These are phyloP conservation scores for Amblyjoppa fuscipennis DNA, from an alignment of 2,888 invertebrate genomes.

Conservation along the genomic window DNA sequence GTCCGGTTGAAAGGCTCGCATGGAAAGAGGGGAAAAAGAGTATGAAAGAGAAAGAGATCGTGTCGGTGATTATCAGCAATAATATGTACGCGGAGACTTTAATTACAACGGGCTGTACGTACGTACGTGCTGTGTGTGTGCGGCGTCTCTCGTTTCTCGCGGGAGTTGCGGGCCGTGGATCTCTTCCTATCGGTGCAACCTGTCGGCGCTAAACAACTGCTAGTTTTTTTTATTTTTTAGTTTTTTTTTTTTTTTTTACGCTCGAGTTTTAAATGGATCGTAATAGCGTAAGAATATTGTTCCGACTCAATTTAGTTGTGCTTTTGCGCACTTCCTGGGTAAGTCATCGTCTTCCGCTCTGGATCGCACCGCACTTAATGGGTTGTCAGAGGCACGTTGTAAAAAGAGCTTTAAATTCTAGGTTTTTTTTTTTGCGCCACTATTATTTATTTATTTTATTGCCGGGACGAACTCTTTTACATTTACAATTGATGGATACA, in stretches of 20 bases:
- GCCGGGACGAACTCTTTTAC: too few species aligned
- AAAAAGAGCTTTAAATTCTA: too few species aligned
- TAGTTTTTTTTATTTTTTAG: not conserved
- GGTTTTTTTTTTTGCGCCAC: too few species aligned
- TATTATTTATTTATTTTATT: too few species aligned
- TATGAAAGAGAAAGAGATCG: slow-evolving; percentile 62
- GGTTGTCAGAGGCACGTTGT: too few species aligned
- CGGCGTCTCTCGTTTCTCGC: not conserved
- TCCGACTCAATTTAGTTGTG: slow-evolving; percentile 1
- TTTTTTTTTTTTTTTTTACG: slow-evolving; percentile 5
- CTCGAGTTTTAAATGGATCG: slow-evolving; percentile 24
- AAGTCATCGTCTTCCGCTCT: not conserved
- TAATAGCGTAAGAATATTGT: not conserved
- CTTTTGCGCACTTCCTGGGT: not conserved
- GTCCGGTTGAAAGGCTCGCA: slow-evolving; percentile 52
- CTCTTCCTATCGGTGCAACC: slow-evolving; percentile 24
- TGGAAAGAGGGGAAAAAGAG: slow-evolving; percentile 21
- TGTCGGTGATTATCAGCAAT: slow-evolving; percentile 68
- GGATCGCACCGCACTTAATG: not conserved
- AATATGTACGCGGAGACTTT: slow-evolving; percentile 62
- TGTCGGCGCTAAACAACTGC: slow-evolving; percentile 4
- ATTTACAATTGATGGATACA: too few species aligned
- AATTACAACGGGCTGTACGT: slow-evolving; percentile 56
- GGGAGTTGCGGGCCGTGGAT: not conserved
- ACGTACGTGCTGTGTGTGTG: slow-evolving; percentile 20